Conservation (phyloP, 2,113 vertebrate genomes). For the Petromus typicus region DNA sequence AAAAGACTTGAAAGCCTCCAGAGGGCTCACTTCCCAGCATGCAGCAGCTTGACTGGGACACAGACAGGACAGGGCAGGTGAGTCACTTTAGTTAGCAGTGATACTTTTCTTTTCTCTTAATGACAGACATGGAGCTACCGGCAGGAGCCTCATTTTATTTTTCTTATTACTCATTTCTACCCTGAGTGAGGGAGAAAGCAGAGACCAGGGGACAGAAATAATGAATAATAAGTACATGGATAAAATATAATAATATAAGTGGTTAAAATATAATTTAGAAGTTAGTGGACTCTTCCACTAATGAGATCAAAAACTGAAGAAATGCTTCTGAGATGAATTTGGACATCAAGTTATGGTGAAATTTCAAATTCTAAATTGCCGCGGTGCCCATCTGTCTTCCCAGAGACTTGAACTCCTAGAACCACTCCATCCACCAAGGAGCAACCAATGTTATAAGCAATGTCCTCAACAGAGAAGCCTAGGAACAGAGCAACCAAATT, state of each 20-base stretch:
- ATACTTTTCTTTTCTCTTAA: neutral
- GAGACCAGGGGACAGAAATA: too few relatives aligned
- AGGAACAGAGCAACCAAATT: neutral
- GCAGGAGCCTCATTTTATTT: neutral
- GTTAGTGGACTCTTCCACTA: neutral
- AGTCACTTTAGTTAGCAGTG: neutral
- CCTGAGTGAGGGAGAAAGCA: neutral
- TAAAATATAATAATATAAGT: too few relatives aligned
- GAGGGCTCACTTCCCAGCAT: neutral
- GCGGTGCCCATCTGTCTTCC: neutral
- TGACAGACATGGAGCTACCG: neutral
- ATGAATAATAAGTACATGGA: neutral
- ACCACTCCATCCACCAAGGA: neutral
- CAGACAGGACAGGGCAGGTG: neutral
- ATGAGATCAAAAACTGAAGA: neutral
- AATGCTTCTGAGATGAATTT: neutral
- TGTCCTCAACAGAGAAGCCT: too few relatives aligned
- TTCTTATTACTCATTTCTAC: neutral
- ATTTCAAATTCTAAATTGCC: neutral
- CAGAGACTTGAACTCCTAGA: neutral
- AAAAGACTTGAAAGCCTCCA: neutral
- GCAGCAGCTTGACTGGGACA: fast-evolving
- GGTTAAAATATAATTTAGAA: neutral
- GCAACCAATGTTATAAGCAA: fast-evolving
- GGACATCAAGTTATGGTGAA: too few relatives aligned